Percentiles rank a stretch among this genome's conserved stretches.
These are phyloP conservation scores for Drosophila leontia DNA, from an alignment of 1,140 invertebrate genomes.

Conservation along the genomic window DNA sequence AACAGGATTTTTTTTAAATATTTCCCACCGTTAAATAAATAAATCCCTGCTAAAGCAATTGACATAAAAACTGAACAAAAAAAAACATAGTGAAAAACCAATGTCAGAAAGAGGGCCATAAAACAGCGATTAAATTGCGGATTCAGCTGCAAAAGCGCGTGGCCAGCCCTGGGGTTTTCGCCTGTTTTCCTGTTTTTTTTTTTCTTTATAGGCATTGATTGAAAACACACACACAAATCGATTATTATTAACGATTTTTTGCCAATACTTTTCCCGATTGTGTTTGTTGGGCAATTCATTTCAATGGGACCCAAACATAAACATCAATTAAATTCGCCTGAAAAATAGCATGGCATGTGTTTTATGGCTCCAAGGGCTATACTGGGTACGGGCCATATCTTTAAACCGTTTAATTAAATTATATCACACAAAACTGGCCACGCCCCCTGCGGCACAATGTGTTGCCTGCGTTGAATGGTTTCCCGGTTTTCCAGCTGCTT, in stretches of 20 bases:
- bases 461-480: constrained; percentile 20
- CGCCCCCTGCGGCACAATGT: constrained; percentile 24
- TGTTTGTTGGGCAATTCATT: constrained; percentile 53
- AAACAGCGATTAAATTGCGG: constrained; percentile 73
- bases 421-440: constrained; percentile 40
- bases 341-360: constrained; percentile 54
- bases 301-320: constrained; percentile 71
- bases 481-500: constrained; percentile 13
- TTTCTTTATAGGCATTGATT: constrained; percentile 61
- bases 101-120: constrained; percentile 40
- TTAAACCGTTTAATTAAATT: constrained; percentile 70
- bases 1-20: constrained; percentile 18
- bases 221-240: constrained; percentile 72
- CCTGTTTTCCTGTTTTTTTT: constrained; percentile 18
- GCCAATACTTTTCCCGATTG: constrained; percentile 52
- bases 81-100: constrained; percentile 14
- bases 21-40: constrained; percentile 47
- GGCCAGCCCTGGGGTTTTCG: constrained; percentile 22
- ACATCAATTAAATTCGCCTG: constrained; percentile 72
- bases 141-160: constrained; percentile 44
- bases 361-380: constrained; percentile 33
- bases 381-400: constrained; percentile 45
- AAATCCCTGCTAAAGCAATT: constrained; percentile 55
- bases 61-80: constrained; percentile 7
- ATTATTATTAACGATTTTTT: constrained; percentile 80